Conservation (phyloP, 2,797 vertebrate species). For the Clarias platycephalus region DNA sequence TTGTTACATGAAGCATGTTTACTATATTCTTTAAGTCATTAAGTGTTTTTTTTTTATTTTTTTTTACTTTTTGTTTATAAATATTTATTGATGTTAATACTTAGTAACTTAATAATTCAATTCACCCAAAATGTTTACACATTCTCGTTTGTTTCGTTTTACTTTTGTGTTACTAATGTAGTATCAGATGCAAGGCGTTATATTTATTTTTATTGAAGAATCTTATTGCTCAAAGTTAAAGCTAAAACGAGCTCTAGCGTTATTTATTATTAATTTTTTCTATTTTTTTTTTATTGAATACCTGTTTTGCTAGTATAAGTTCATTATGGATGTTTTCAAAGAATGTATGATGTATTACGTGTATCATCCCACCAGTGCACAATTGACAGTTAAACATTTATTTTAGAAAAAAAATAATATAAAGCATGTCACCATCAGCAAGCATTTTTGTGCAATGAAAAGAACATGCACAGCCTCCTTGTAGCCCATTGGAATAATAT, state of each 20-base stretch:
- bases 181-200: background rate
- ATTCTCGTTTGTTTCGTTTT: background rate
- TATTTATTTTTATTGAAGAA: background rate
- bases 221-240: background rate
- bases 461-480: background rate
- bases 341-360: background rate
- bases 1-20: background rate
- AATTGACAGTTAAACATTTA: background rate
- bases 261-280: background rate
- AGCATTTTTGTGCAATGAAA: background rate
- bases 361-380: background rate
- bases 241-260: background rate
- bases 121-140: conserved; percentile 10
- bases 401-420: background rate
- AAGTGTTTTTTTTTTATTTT: background rate
- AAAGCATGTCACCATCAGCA: background rate
- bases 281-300: background rate
- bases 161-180: background rate
- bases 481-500: background rate
- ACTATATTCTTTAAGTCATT: background rate
- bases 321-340: background rate
- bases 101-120: background rate
- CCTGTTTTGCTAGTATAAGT: background rate
- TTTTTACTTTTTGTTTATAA: background rate
- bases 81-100: background rate